Base-by-base conservation (phyloP, 2,888 invertebrate species). In the Unio delphinus region DNA sequence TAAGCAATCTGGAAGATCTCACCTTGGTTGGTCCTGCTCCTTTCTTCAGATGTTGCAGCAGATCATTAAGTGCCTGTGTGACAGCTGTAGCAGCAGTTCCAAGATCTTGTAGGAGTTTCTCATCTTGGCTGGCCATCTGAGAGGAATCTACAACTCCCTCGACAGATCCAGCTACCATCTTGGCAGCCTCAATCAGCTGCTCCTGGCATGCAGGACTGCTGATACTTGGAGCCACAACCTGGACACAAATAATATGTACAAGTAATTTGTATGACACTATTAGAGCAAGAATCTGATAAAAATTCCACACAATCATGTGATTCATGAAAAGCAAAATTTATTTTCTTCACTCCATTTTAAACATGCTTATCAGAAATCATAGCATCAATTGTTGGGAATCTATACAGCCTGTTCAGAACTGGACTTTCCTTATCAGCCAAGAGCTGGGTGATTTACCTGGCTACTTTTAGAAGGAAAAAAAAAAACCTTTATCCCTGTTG, bases 81-180 rank as follows among this genome's bases (percentile, higher is more conserved):
- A 99, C 98, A 78, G 96, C 94, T 4, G 93, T 92, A 0, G 98
- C 99, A 0, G 99, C 99, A n/a, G 92, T 92, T 20, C 94, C 93
- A 34, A 99, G 92, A 76, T 92, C 92, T 84, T 94, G 95, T 61
- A 94, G 93, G 74, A 95, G 92, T 23, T 94, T 90, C 66, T 94
- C 94, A 67, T 94, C 94, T 34, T 85, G 83, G 69, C 93, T 91
- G 83, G 93, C 92, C 4, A 93, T 93, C 83, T 94, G 81, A 1
- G 91, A 88, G 55, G 91, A 95, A 34, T 93, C 92, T 15, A 97
- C 95, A 63, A 99, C 93, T 30, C 94, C 93, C 87, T 97, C 96
- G 0, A 99, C 98, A 0, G 98, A 96, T 73, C 93, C 93, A 0
- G 96, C 95, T 11, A 99, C 99, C 89, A 96, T 96, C 26, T 96